Evolutionary conservation across 2,888 invertebrate species (phyloP), one percentile per base, ranked within the genome.

Genomic region (Andrena praecox): DNA sequence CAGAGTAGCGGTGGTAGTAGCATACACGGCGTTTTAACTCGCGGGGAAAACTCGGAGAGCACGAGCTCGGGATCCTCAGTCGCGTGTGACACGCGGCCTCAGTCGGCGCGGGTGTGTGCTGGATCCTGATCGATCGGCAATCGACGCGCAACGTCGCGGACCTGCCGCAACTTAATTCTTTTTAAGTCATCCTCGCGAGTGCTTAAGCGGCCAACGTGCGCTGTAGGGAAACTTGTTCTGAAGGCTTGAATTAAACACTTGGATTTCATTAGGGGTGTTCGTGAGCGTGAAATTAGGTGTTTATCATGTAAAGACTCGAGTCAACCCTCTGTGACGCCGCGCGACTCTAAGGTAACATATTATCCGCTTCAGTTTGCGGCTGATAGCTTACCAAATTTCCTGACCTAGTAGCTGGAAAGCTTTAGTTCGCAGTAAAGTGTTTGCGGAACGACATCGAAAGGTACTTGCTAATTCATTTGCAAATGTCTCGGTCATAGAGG

Each of bases 81-180:
- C 91, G 92, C 91, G 90, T 90, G 91, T 88, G 85, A 90, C 89
- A 86, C 91, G 90, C 90, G 91, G 88, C 86, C 85, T 82, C 81
- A 87, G 83, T 63, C 86, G 83, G 79, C 75, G 67, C 77, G 50
- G 33, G 33, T 12, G 59, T n/a, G 56, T 52, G 10, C 1, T 66
- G 10, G 52, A 52, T 54, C 24, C 12, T 4, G 12, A 29, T 62
- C n/a, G 16, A 35, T 35, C 52, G 20, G 4, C 10, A 24, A 24
- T 33, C 3, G 4, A 31, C 42, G 16, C 20, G 29, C 3, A 24
- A 4, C 24, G 2, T 35, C 5, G 4, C n/a, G 27, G n/a, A 8
- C 35, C 33, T 20, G 31, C 42, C 12, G 42, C 4, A 12, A 42
- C 42, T 42, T 42, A 4, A 16, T 5, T 16, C 1, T 16, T 4